Base-by-base conservation (phyloP, 2,113 vertebrate species). In the Nerophis ophidion region DNA sequence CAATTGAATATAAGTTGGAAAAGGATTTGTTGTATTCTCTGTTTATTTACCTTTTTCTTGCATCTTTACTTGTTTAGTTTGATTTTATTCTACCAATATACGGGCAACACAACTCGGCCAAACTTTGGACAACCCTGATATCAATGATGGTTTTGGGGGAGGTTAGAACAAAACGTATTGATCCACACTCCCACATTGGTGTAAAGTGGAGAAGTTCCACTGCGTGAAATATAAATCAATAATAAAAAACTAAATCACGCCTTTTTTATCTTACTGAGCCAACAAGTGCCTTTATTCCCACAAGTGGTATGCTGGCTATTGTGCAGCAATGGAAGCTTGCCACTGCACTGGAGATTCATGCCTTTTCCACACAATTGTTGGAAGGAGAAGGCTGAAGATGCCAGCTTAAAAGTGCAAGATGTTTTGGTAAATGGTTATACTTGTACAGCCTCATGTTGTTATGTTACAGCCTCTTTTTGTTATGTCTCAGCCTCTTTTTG, bases 281-380 rank as follows among this genome's bases (percentile, higher is more conserved):
- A 15, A 47, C 48, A 54, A 57, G 69, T 71, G 64, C 53, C 71
- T 77, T 79, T 71, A 72, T 47, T 8, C 7, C 48, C 50, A 9
- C 38, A 40, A 38, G 42, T 66, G 68, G 76, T 83, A 75, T 83
- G 79, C 72, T 75, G 55, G 68, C 65, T 85, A 85, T 86, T 61
- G 81, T 85, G 85, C 72, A 70, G 67, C 66, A 78, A 87, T 87
- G 63, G 74, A 84, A 80, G 74, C 65, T 57, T 63, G 68, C 60
- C 12, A 65, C 70, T 72, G 64, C 60, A 71, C 69, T 58, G 55
- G 68, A 53, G 70, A 66, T 80, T 84, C 77, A 85, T 82, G 81
- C 71, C 81, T 67, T 81, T 64, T 75, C 63, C 11, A 74, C 59
- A 60, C 45, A 53, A 65, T 72, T 68, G 52, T 62, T 26, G 26